Percentiles rank a stretch among this genome's conserved stretches.
Evolutionary conservation across 2,797 vertebrate species (phyloP).

Genomic region (Lacerta bilineata): DNA sequence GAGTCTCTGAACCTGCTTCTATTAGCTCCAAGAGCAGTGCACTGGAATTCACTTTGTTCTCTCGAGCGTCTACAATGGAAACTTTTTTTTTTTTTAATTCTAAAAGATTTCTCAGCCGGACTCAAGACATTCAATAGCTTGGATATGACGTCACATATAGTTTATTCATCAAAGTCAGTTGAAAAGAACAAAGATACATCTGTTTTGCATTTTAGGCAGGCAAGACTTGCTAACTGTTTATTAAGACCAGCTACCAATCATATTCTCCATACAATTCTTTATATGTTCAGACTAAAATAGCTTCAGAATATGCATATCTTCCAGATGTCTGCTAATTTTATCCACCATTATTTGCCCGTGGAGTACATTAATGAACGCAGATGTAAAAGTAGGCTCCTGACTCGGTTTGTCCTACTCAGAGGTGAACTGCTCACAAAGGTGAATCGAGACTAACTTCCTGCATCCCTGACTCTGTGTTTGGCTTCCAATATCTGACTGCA

Average conservation of each 20-base stretch:
- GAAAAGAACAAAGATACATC: constrained; percentile 88
- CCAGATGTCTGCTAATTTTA: constrained; percentile 85
- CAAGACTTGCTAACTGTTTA: constrained; percentile 85
- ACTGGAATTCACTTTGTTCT: constrained; percentile 85
- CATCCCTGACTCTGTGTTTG: constrained; percentile 3
- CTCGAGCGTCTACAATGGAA: constrained; percentile 80
- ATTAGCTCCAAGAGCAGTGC: constrained; percentile 72
- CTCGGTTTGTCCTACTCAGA: constrained; percentile 58
- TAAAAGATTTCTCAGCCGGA: constrained; percentile 82
- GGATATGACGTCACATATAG: constrained; percentile 86
- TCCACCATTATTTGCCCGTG: constrained; percentile 76
- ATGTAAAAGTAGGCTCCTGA: constrained; percentile 34
- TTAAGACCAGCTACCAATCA: constrained; percentile 88
- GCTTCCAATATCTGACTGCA: constrained; percentile 17
- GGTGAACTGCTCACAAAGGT: constrained; percentile 63
- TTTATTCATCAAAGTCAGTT: constrained; percentile 89
- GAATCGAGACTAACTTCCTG: constrained; percentile 59
- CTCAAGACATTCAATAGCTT: constrained; percentile 84
- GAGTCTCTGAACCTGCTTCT: constrained; percentile 82
- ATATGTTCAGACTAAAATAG: constrained; percentile 84
- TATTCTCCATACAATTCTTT: constrained; percentile 81
- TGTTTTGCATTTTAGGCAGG: constrained; percentile 86
- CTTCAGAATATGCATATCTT: constrained; percentile 80
- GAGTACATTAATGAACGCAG: constrained; percentile 73
- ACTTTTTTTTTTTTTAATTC: constrained; percentile 81